Evolutionary conservation across 2,113 vertebrate genomes (phyloP).

Genomic region (Irena cyanogastra): DNA sequence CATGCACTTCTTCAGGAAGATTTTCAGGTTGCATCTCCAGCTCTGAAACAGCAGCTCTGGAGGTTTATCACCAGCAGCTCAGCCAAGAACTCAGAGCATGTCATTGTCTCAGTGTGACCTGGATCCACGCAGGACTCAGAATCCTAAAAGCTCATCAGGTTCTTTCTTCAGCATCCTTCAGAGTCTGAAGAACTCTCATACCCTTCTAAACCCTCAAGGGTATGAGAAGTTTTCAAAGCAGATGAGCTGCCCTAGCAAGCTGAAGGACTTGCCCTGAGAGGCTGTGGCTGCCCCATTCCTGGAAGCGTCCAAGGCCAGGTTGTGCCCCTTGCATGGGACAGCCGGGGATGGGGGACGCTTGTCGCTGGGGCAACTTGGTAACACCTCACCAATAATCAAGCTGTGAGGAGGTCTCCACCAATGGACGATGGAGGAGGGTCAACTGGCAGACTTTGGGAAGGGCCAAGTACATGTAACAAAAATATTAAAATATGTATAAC

Average conservation of each 20-base stretch:
- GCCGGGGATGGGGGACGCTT: background rate
- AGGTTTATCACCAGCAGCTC: background rate
- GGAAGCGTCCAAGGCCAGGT: rapidly evolving
- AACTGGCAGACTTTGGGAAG: background rate
- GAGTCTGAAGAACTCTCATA: too few relatives aligned
- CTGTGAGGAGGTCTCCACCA: background rate
- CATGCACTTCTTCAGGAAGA: rapidly evolving
- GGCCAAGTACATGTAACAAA: background rate
- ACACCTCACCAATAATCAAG: background rate
- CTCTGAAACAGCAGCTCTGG: background rate
- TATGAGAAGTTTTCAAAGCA: background rate
- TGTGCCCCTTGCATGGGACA: background rate
- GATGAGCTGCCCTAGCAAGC: background rate
- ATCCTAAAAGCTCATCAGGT: background rate
- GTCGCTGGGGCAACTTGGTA: background rate
- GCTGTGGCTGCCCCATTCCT: background rate
- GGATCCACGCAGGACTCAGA: background rate
- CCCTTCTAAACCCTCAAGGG: background rate
- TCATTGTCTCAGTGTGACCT: background rate
- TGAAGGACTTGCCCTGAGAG: background rate
- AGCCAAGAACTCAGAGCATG: background rate
- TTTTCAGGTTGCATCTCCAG: background rate
- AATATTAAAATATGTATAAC: background rate
- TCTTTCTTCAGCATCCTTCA: background rate
- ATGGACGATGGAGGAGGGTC: background rate